Evolutionary conservation across 2,113 vertebrate genomes (phyloP).

Genomic region (Tinamus guttatus): DNA sequence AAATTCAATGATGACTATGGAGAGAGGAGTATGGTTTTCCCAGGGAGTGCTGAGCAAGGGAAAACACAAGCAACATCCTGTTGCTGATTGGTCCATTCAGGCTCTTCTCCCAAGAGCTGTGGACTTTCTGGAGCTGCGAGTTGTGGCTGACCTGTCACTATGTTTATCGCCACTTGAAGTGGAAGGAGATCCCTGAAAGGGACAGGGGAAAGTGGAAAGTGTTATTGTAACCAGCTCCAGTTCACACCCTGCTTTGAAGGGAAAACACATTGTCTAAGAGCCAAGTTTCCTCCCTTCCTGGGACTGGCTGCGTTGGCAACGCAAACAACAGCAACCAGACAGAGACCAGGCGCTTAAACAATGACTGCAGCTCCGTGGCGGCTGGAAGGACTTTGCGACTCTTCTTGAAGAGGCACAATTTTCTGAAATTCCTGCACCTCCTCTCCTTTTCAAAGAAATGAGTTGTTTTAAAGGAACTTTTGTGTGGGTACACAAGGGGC

Average conservation of each 20-base stretch:
- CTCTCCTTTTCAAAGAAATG: not conserved
- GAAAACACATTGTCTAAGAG: not conserved
- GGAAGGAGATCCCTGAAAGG: not conserved
- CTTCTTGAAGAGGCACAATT: not conserved
- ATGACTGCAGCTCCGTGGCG: fast-evolving
- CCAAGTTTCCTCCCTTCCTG: conserved; percentile 49
- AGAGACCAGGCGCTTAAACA: not conserved
- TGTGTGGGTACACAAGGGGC: fast-evolving
- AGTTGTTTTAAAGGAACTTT: not conserved
- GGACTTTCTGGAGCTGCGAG: not conserved
- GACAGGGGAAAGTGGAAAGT: conserved; percentile 27
- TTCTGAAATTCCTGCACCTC: not conserved
- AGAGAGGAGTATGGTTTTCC: not conserved
- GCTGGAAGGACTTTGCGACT: not conserved
- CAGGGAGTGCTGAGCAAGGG: not conserved
- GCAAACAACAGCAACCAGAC: conserved; percentile 34
- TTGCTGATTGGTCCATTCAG: not conserved
- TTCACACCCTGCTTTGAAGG: conserved; percentile 33
- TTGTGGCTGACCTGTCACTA: not conserved
- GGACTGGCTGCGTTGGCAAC: conserved; percentile 26
- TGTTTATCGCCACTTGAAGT: not conserved
- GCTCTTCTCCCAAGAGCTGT: not conserved
- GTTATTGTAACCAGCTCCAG: not conserved
- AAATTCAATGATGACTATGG: not conserved
- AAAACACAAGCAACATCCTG: not conserved